Evolutionary conservation across 2,113 vertebrate genomes (phyloP), one percentile per base, ranked within the genome.

Genomic region (Balaenoptera acutorostrata): DNA sequence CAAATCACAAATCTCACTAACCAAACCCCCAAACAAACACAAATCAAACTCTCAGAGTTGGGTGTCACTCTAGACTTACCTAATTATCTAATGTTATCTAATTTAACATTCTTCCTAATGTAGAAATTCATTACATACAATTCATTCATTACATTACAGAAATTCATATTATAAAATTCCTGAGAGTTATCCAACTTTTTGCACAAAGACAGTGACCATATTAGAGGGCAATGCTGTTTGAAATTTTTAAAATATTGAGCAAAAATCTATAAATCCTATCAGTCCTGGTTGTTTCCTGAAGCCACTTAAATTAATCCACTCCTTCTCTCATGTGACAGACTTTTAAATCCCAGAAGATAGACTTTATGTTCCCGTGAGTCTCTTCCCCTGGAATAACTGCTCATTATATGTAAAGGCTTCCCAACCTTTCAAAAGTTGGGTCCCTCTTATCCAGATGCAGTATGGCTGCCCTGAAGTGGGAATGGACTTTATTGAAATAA

Each of bases 1-100:
- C 23, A 93, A 88, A 90, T 90, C 41, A 85, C 23, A 85, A 86
- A 80, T 94, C 20, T 89, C 59, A 81, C 8, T 68, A 96, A 75
- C 25, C 27, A 66, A 90, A 97, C 95, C 18, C 31, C 25, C 27
- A 66, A 77, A 36, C 31, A 95, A 78, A 64, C 63, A 90, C 11
- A 84, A 61, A 94, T 72, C 23, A 86, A 72, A 77, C 31, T 61
- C 64, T 95, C 23, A 93, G 61, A 81, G 39, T 46, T 75, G 27
- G 49, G 39, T 66, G n/a, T 61, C 64, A 80, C 46, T 77, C 36
- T 33, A 83, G 57, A 95, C 29, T 77, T 21, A 33, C 18, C 74
- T 77, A 75, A 46, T 75, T 75, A 33, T 77, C 29, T 77, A 33
- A 77, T 69, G 55, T 46, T 29, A 83, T 69, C 17, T 64, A 74